Conservation (phyloP, 2,113 vertebrate species). For the Rhineura floridana region DNA sequence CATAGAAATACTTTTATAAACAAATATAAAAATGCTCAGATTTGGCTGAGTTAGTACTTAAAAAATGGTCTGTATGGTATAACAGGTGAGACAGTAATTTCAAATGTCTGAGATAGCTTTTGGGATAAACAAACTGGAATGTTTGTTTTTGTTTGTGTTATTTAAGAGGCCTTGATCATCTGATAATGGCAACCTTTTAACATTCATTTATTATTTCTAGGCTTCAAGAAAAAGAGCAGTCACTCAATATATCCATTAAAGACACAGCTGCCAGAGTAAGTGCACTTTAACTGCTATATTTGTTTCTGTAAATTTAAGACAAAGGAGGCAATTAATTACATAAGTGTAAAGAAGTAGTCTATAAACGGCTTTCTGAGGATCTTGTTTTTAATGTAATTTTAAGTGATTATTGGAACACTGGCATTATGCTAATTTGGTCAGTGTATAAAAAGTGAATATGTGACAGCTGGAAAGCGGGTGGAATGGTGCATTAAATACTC, state of each 20-base stretch:
- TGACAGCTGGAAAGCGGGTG: background rate
- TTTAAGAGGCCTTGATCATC: background rate
- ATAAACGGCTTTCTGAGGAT: background rate
- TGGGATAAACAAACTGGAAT: background rate
- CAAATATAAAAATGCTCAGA: background rate
- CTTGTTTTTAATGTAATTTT: background rate
- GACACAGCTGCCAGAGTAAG: slow-evolving; percentile 89
- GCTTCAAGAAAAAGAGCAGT: slow-evolving; percentile 84
- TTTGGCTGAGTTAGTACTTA: background rate
- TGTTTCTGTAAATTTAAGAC: slow-evolving; percentile 17
- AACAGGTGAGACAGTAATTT: background rate
- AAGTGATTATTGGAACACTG: slow-evolving; percentile 9
- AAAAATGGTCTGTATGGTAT: background rate
- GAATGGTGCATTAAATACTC: background rate
- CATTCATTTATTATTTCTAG: slow-evolving; percentile 74
- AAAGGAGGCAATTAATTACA: background rate
- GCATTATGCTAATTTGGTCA: background rate
- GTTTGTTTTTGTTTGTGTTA: slow-evolving; percentile 25
- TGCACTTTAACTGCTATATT: background rate
- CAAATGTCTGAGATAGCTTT: background rate
- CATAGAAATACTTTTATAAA: background rate
- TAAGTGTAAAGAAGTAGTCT: background rate
- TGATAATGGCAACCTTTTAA: slow-evolving; percentile 39
- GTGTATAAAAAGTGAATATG: background rate
- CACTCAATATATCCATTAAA: slow-evolving; percentile 80